These are phyloP conservation scores for Ambastaia sidthimunki DNA, from an alignment of 2,797 vertebrate species.

Conservation along the genomic window DNA sequence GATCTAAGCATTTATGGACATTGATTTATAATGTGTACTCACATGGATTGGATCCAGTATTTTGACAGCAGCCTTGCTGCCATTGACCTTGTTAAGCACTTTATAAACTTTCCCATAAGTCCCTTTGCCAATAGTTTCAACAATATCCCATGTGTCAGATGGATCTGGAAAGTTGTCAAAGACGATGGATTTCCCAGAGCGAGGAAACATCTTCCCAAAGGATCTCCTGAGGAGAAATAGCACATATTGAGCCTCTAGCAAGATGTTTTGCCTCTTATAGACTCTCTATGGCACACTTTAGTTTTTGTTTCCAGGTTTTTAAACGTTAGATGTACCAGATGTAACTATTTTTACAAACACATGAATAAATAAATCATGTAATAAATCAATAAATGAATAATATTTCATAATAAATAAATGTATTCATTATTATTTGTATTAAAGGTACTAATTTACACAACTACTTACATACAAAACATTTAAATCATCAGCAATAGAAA, in stretches of 20 bases:
- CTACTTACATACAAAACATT: too few relatives aligned
- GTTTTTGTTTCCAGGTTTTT: too few relatives aligned
- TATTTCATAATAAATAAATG: too few relatives aligned
- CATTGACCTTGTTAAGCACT: constrained; percentile 89
- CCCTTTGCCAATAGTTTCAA: constrained; percentile 96
- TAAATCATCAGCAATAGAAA: too few relatives aligned
- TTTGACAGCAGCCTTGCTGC: constrained; percentile 96
- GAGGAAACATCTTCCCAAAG: constrained; percentile 90
- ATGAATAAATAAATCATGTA: too few relatives aligned
- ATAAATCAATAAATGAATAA: too few relatives aligned
- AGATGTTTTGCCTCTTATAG: neutral
- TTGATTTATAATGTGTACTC: constrained; percentile 64
- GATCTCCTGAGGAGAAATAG: constrained; percentile 76
- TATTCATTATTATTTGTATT: too few relatives aligned
- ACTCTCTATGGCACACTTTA: neutral
- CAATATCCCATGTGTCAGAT: constrained; percentile 95
- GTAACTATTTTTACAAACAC: too few relatives aligned
- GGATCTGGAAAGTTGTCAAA: constrained; percentile 97
- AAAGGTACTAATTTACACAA: too few relatives aligned
- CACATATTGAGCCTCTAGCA: constrained; percentile 13
- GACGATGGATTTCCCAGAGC: constrained; percentile 89
- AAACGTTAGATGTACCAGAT: too few relatives aligned
- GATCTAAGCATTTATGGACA: neutral
- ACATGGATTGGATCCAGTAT: constrained; percentile 96
- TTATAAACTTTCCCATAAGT: constrained; percentile 98